phyloP scores from a whole-genome alignment of 2,888 invertebrate species.

The Craniophora ligustri region DNA sequence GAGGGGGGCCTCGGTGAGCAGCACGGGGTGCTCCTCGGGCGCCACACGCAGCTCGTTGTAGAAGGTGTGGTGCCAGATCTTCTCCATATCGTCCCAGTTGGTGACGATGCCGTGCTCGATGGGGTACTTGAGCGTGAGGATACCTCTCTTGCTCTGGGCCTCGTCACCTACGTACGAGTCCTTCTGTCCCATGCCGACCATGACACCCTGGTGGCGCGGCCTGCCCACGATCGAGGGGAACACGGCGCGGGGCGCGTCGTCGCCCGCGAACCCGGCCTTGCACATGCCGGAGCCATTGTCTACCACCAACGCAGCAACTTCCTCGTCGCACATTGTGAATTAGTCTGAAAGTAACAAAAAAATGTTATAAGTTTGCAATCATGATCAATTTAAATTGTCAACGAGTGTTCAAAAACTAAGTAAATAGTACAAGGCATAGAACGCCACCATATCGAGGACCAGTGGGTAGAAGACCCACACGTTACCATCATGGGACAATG shows the following conservation, averaged over 20 bases:
- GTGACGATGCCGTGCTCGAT: conserved; percentile 99
- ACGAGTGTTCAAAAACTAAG: background rate
- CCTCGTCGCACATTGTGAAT: conserved; percentile 95
- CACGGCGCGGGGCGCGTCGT: conserved; percentile 97
- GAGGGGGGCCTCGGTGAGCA: conserved; percentile 96
- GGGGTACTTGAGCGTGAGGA: conserved; percentile 98
- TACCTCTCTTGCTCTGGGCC: conserved; percentile 98
- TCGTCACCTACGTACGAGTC: conserved; percentile 99
- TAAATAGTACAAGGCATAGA: conserved; percentile 11
- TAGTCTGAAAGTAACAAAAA: conserved; percentile 70
- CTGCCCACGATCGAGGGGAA: conserved; percentile 98
- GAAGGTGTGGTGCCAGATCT: conserved; percentile 99
- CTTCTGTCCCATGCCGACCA: conserved; percentile 99
- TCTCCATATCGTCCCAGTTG: conserved; percentile 99
- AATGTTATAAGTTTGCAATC: conserved; percentile 16
- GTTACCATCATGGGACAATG: conserved; percentile 62
- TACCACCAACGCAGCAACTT: conserved; percentile 97
- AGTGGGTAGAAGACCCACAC: conserved; percentile 77
- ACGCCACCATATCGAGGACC: conserved; percentile 60
- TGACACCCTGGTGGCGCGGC: conserved; percentile 97
- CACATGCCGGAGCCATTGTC: conserved; percentile 99
- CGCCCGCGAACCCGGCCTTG: conserved; percentile 98
- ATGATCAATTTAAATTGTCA: background rate
- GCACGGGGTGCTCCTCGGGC: conserved; percentile 97
- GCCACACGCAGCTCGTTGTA: conserved; percentile 99